Base-by-base conservation (phyloP, 1,140 invertebrate genomes). In the Drosophila trapezifrons region DNA sequence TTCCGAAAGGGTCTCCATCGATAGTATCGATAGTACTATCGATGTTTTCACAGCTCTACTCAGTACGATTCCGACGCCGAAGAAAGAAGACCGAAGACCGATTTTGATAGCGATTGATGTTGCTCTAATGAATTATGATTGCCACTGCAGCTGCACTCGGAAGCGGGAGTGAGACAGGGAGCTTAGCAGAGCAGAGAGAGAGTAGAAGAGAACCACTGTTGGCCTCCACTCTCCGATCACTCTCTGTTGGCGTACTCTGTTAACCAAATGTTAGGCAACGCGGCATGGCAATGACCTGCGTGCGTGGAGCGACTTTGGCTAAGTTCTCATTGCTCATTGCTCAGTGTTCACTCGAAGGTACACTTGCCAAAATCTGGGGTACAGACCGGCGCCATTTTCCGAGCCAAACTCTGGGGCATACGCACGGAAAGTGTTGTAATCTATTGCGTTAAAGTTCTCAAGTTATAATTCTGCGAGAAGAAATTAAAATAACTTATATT, bases 41-140 rank as follows among this genome's bases (percentile, higher is more conserved):
- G n/a, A n/a, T n/a, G n/a, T n/a, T n/a, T n/a, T n/a, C n/a, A n/a
- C n/a, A n/a, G n/a, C n/a, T n/a, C n/a, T n/a, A n/a, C 38, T 52
- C 45, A 25, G 43, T 49, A 4, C 45, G 15, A 37, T 62, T 37
- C 32, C 13, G 8, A 38, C 12, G 20, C 13, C 5, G 9, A 7
- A 38, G 43, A 38, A 32, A 25, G 20, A 66, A 10, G 37, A 42
- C 38, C 29, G 8, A 46, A 40, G 56, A 49, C 64, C 9, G 63
- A 63, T 70, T 64, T 47, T 57, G 59, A 71, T 66, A 37, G 37
- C 80, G 74, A 84, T 84, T 84, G 77, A 84, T 73, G 80, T 74
- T 55, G 72, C 67, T 77, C 64, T 84, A 86, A 81, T 86, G 74
- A 80, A 86, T 81, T 86, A 81, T 81, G 78, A 81, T 81, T 76